Percentiles rank a stretch among this genome's conserved stretches.
Conservation (phyloP, 2,113 vertebrate species). For the Ifrita kowaldi region DNA sequence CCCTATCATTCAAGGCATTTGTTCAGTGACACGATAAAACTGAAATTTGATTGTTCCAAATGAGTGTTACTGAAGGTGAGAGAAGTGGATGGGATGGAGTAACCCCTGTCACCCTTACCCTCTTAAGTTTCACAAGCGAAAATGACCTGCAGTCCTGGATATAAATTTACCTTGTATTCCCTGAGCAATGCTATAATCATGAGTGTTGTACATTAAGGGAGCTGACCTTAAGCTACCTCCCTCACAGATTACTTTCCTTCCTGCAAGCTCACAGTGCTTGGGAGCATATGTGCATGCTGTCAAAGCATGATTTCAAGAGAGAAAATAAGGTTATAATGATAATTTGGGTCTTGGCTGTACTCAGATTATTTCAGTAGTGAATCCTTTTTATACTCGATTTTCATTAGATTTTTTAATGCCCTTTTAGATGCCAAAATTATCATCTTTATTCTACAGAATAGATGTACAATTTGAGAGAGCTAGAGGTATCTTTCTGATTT, state of each 20-base stretch:
- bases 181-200: neutral
- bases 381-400: neutral
- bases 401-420: neutral
- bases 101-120: neutral
- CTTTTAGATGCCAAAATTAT: neutral
- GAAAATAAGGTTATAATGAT: conserved; percentile 46
- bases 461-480: neutral
- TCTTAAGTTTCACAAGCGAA: neutral
- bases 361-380: neutral
- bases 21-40: neutral
- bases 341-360: conserved; percentile 13
- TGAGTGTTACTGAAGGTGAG: neutral
- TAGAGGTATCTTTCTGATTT: neutral
- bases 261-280: conserved; percentile 2
- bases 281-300: conserved; percentile 41
- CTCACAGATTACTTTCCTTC: conserved; percentile 39
- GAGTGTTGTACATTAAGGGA: neutral
- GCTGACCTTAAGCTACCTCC: conserved; percentile 35
- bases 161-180: neutral
- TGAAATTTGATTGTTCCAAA: neutral
- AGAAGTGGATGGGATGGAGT: neutral
- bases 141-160: neutral
- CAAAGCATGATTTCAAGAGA: conserved; percentile 46
- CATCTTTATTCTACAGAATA: neutral
- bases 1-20: neutral